These are phyloP conservation scores for Adelognathus sp. DNA, from an alignment of 2,888 invertebrate species.

Conservation along the genomic window DNA sequence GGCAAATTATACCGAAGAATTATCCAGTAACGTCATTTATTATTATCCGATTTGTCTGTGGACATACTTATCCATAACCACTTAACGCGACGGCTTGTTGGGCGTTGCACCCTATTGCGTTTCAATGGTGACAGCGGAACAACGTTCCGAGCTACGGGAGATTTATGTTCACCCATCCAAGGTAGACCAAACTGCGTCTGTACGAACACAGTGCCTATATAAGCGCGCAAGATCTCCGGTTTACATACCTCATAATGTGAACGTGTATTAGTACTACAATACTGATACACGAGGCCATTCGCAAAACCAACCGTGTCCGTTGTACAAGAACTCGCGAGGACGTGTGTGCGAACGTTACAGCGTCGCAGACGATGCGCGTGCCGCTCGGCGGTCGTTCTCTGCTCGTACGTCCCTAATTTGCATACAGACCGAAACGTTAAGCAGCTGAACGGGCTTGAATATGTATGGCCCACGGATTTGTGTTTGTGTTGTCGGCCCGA, in stretches of 20 bases:
- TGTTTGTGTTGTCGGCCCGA: conserved; percentile 59
- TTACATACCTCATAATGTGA: conserved; percentile 11
- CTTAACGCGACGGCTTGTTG: conserved; percentile 7
- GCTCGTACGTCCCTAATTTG: conserved; percentile 64
- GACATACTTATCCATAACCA: conserved; percentile 7
- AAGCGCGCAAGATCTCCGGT: not conserved
- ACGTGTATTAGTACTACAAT: conserved; percentile 19
- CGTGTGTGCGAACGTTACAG: conserved; percentile 3
- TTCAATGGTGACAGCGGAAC: not conserved
- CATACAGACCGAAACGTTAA: conserved; percentile 70
- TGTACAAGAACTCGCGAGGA: conserved; percentile 34
- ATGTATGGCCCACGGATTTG: conserved; percentile 68
- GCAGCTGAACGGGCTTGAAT: conserved; percentile 67
- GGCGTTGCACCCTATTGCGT: conserved; percentile 22
- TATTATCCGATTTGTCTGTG: not conserved
- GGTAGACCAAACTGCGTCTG: conserved; percentile 15
- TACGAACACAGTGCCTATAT: not conserved
- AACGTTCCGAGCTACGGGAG: conserved; percentile 23
- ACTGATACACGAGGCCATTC: conserved; percentile 14
- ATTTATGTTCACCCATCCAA: conserved; percentile 37
- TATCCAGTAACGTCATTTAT: not conserved
- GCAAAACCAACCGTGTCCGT: not conserved
- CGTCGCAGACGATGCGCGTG: conserved; percentile 48
- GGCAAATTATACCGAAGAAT: not conserved
- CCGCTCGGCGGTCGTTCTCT: conserved; percentile 20